These are phyloP conservation scores for Podilymbus podiceps DNA, from an alignment of 2,113 vertebrate species.

Conservation along the genomic window DNA sequence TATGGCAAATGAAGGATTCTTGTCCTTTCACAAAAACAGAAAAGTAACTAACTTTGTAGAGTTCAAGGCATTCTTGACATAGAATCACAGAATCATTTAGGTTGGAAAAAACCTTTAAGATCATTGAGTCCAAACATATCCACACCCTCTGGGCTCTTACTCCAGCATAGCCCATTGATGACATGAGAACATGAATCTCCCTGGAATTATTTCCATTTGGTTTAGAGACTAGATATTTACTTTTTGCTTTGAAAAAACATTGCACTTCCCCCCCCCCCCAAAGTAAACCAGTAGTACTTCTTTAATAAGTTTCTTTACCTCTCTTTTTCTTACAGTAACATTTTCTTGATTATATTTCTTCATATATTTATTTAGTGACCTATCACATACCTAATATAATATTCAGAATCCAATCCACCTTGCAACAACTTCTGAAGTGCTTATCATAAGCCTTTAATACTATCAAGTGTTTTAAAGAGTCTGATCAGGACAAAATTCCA, in stretches of 20 bases:
- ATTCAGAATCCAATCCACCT: not conserved
- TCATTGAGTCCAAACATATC: too few species aligned
- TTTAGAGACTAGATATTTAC: not conserved
- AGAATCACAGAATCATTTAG: too few species aligned
- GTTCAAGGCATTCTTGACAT: not conserved
- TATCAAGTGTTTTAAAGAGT: not conserved
- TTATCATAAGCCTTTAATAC: slow-evolving; percentile 10
- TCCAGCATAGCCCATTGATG: not conserved
- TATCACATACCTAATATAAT: not conserved
- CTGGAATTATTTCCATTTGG: not conserved
- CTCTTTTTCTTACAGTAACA: not conserved
- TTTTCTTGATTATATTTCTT: not conserved
- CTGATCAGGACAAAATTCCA: not conserved
- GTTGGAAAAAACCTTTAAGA: too few species aligned
- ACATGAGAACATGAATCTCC: not conserved
- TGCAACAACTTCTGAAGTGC: not conserved
- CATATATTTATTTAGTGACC: not conserved
- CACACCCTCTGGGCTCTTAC: too few species aligned
- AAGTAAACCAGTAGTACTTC: not conserved
- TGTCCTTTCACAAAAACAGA: not conserved
- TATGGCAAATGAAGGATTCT: not conserved
- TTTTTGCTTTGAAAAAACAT: not conserved
- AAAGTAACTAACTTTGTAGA: not conserved
- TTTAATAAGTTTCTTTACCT: not conserved
- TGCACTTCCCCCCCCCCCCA: not conserved